Percentiles rank a stretch among this genome's conserved stretches.
These are phyloP conservation scores for Dolichomitus sp. DNA, from an alignment of 2,888 invertebrate genomes.

Conservation along the genomic window DNA sequence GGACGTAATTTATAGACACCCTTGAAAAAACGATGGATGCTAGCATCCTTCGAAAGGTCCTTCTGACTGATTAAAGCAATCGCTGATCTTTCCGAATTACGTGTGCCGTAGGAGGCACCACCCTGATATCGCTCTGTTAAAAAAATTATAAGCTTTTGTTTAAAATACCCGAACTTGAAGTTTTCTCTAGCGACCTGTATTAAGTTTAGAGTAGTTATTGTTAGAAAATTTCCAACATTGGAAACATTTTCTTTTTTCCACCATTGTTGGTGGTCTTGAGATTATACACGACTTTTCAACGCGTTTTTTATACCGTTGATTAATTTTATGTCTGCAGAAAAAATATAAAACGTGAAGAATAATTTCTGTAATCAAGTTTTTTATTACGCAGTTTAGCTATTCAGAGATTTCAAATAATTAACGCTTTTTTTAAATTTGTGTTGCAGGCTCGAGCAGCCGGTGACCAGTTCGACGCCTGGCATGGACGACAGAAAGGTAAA, in stretches of 20 bases:
- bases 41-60: background rate
- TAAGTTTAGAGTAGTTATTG: too few species aligned
- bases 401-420: background rate
- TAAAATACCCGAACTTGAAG: too few species aligned
- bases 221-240: too few species aligned
- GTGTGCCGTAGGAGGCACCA: slow-evolving; percentile 40
- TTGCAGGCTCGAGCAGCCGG: slow-evolving; percentile 91
- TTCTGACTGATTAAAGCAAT: slow-evolving; percentile 16
- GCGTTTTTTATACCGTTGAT: too few species aligned
- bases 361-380: too few species aligned
- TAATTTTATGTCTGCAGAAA: too few species aligned
- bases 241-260: background rate
- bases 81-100: slow-evolving; percentile 30
- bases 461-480: slow-evolving; percentile 88
- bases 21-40: slow-evolving; percentile 23
- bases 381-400: too few species aligned
- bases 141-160: background rate
- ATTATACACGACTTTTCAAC: too few species aligned
- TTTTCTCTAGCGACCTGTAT: too few species aligned
- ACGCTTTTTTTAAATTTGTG: slow-evolving; percentile 67
- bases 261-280: too few species aligned
- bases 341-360: too few species aligned
- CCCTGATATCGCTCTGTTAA: slow-evolving; percentile 10
- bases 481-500: slow-evolving; percentile 90
- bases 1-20: slow-evolving; percentile 51